Evolutionary conservation across 2,797 vertebrate species (phyloP).

Genomic region (Rhinichthys osculus): DNA sequence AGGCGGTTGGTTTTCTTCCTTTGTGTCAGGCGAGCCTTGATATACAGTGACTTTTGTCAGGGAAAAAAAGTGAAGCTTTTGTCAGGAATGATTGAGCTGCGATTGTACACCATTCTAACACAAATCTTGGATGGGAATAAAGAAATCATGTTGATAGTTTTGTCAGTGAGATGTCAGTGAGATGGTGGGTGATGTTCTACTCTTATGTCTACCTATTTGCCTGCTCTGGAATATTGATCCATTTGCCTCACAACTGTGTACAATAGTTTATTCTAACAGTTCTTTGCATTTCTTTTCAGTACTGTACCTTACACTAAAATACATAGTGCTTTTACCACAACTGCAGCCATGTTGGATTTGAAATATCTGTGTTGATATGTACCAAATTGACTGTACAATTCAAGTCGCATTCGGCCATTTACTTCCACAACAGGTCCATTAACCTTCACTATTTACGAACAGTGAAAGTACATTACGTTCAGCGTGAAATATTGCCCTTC

Average conservation of each 20-base stretch:
- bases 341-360: background rate
- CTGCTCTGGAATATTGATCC: background rate
- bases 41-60: conserved; percentile 62
- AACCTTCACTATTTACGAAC: conserved; percentile 29
- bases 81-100: conserved; percentile 76
- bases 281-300: background rate
- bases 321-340: background rate
- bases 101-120: conserved; percentile 65
- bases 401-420: background rate
- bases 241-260: background rate
- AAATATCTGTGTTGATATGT: conserved; percentile 7
- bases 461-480: conserved; percentile 9
- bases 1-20: conserved; percentile 75
- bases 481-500: conserved; percentile 22
- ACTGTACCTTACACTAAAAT: background rate
- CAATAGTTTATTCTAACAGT: background rate
- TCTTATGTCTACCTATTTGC: background rate
- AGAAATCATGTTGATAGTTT: conserved; percentile 50
- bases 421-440: conserved; percentile 18
- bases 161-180: conserved; percentile 57
- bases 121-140: conserved; percentile 59
- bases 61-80: conserved; percentile 71
- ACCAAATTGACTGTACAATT: conserved; percentile 17
- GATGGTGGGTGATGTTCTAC: conserved; percentile 2
- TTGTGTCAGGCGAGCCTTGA: conserved; percentile 67